Conservation (phyloP, 2,888 invertebrate species). For the Aphidoletes aphidimyza region DNA sequence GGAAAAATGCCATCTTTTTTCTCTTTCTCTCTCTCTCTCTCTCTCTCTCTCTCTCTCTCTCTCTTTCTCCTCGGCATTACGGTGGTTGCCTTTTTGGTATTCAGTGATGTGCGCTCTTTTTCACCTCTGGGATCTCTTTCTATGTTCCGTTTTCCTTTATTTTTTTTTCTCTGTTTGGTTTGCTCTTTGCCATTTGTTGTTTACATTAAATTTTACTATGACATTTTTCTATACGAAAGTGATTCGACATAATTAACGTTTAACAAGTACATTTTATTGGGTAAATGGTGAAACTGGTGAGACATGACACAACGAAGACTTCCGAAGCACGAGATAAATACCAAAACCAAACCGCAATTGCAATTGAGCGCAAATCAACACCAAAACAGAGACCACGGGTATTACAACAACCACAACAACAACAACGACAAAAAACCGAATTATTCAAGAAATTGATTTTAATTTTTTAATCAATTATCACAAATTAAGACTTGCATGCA, state of each 20-base stretch:
- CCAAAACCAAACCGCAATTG: not conserved
- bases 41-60: not conserved
- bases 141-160: no score
- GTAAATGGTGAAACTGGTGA: no score
- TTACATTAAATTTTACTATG: constrained; percentile 2
- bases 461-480: constrained; percentile 46
- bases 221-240: constrained; percentile 40
- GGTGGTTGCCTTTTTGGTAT: not conserved
- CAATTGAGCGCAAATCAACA: not conserved
- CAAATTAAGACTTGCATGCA: constrained; percentile 22
- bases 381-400: not conserved
- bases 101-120: no score
- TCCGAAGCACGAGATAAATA: not conserved
- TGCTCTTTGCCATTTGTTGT: not conserved
- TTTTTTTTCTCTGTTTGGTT: constrained; percentile 14
- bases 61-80: not conserved
- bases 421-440: not conserved
- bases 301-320: no score
- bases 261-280: constrained; percentile 45
- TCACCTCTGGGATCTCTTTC: no score
- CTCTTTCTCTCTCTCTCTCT: not conserved
- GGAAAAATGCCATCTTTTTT: not conserved
- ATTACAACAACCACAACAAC: not conserved
- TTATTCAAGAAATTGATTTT: constrained; percentile 49
- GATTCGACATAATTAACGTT: constrained; percentile 45